These are phyloP conservation scores for Brenthis daphne DNA, from an alignment of 2,888 invertebrate species.

Conservation along the genomic window DNA sequence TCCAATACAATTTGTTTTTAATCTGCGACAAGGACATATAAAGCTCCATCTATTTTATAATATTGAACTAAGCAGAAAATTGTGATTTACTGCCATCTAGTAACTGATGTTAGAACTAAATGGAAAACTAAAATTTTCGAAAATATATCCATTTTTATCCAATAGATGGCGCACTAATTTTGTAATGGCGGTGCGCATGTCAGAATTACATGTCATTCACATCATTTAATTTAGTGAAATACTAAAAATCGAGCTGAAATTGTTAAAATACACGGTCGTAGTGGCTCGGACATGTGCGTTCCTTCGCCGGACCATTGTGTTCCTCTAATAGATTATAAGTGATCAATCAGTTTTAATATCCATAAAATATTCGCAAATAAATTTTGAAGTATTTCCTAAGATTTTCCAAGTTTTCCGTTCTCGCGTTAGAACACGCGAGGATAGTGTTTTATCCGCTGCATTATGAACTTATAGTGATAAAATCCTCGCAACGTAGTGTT, in stretches of 20 bases:
- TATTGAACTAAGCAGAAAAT: neutral
- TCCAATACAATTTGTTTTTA: neutral
- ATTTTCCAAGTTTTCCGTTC: slow-evolving; percentile 56
- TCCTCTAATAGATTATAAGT: slow-evolving; percentile 53
- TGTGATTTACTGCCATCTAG: neutral
- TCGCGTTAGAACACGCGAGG: slow-evolving; percentile 19
- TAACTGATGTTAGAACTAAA: slow-evolving; percentile 39
- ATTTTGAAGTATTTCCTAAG: slow-evolving; percentile 49
- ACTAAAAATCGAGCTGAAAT: slow-evolving; percentile 67
- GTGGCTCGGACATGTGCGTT: slow-evolving; percentile 59
- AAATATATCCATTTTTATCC: neutral
- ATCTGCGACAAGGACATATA: neutral
- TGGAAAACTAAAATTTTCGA: neutral
- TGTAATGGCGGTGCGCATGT: slow-evolving; percentile 70
- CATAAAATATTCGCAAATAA: slow-evolving; percentile 46
- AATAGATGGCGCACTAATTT: slow-evolving; percentile 54
- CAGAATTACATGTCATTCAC: slow-evolving; percentile 75
- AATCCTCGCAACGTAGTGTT: slow-evolving; percentile 48
- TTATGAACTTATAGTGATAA: slow-evolving; percentile 58
- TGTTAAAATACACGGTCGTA: slow-evolving; percentile 63
- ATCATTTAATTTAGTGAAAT: slow-evolving; percentile 76
- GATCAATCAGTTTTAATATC: slow-evolving; percentile 44
- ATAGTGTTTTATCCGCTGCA: slow-evolving; percentile 44
- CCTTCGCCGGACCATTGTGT: slow-evolving; percentile 56
- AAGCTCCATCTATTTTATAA: slow-evolving; percentile 46